Base-by-base conservation (phyloP, 2,888 invertebrate species). In the Saturnia japonica region DNA sequence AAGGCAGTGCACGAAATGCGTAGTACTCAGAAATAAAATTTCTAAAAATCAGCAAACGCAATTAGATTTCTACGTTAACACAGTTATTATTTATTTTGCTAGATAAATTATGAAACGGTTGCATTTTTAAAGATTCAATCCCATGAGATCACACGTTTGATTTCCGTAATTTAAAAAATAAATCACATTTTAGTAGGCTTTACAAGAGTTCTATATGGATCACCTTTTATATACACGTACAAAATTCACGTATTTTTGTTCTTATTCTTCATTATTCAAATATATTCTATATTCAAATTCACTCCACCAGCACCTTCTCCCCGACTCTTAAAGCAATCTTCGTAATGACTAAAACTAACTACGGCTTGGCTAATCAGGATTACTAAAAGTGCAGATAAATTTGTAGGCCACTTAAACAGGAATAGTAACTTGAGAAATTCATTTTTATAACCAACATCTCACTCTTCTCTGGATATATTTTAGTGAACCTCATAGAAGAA, bases 131-230 rank as follows among this genome's bases (percentile, higher is more conserved):
- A 79, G 79, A 82, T 82, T 85, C 82, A 87, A 87, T 88, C 83
- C 82, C 81, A 84, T 89, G 91, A 91, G 93, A 92, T 92, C 93
- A 91, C 88, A 83, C 81, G 79, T 85, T 83, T 81, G 80, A 82
- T 83, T 81, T 82, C 78, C 80, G 77, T 79, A 83, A 78, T 78
- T 81, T 79, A 85, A 85, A 83, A 78, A 82, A 85, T 86, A 85
- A 87, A 91, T 91, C 90, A 90, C 89, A 90, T 83, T 88, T 88
- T 84, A 73, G 77, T 85, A 89, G 88, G 88, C 87, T 89, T 81
- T 84, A 84, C 82, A 85, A 86, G 73, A 82, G 76, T 79, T 79
- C 78, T 78, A 80, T 78, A 80, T 81, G 82, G 78, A 78, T 77
- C 78, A 79, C 80, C 80, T 80, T 78, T 54, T 73, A 74, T 76